Evolutionary conservation across 2,113 vertebrate species (phyloP), one percentile per base, ranked within the genome.

Genomic region (Hemibagrus wyckioides): DNA sequence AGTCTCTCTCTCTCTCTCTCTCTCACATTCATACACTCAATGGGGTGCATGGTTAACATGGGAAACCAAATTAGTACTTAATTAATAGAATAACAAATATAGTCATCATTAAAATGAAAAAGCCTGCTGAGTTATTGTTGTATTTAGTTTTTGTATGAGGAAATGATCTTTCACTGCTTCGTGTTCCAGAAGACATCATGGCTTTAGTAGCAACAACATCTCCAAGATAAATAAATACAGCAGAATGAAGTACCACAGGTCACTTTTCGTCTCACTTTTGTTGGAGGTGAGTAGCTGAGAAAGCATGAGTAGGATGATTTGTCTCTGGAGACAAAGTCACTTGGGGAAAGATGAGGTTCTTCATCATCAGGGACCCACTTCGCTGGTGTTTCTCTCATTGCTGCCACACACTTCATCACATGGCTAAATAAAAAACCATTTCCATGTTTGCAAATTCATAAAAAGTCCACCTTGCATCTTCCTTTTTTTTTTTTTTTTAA

Each of bases 341-440:
- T 89, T 91, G 89, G 48, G 85, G 90, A 92, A 89, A 91, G 73
- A 89, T 88, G 88, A 82, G 75, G 88, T 87, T 93, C 91, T 94
- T 93, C 88, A 92, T 94, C 93, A 93, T 93, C 76, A 48, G 91
- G 92, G 92, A 94, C 89, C 89, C 88, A 93, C 80, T 92, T 93
- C 77, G 79, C 80, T 90, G 85, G 73, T 84, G 75, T 88, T 84
- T 88, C 83, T 89, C 75, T 90, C 90, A 88, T 79, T 87, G 91
- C 69, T 77, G 63, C 65, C 61, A 83, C 61, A 41, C 83, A 36
- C 30, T 83, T 73, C 48, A 85, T 54, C 56, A 81, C 75, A 63
- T 36, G 23, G 56, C 21, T 52, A 41, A 89, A 76, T 36, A 81
- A 52, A 77, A 77, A 52, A 61, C 21, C 41, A 87, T 90, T 90